Percentiles rank a stretch among this genome's conserved stretches.
Evolutionary conservation across 2,888 invertebrate species (phyloP).

Genomic region (Uropetala carovei): DNA sequence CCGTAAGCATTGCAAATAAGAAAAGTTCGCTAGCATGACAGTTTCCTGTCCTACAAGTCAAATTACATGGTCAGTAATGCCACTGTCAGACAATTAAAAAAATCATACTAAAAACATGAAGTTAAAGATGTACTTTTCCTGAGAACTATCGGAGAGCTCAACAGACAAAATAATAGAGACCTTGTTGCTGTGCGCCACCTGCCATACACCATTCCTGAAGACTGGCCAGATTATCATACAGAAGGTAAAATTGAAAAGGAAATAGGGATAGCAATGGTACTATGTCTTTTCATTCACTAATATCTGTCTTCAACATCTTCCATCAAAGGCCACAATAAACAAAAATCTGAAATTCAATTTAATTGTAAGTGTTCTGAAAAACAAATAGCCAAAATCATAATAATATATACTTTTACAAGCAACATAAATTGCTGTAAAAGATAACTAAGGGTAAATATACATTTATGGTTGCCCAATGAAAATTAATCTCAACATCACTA

Average conservation of each 20-base stretch:
- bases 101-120: slow-evolving; percentile 47
- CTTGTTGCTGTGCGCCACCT: slow-evolving; percentile 17
- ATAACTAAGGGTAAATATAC: neutral
- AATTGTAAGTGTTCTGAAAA: slow-evolving; percentile 35
- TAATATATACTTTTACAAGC: neutral
- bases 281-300: neutral
- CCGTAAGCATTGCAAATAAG: slow-evolving; percentile 41
- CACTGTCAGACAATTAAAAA: slow-evolving; percentile 43
- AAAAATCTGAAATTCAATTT: slow-evolving; percentile 52
- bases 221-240: slow-evolving; percentile 23
- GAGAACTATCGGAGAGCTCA: slow-evolving; percentile 20
- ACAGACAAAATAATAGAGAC: slow-evolving; percentile 30
- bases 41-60: slow-evolving; percentile 53
- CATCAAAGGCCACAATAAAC: slow-evolving; percentile 26
- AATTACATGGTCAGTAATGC: slow-evolving; percentile 45
- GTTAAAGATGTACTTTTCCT: slow-evolving; percentile 33
- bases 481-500: neutral
- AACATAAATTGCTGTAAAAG: neutral
- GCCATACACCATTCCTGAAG: slow-evolving; percentile 33
- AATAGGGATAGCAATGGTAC: slow-evolving; percentile 37
- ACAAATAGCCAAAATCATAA: neutral
- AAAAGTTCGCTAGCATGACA: slow-evolving; percentile 28
- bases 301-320: slow-evolving; percentile 42
- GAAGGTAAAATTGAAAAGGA: slow-evolving; percentile 29
- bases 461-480: neutral